Evolutionary conservation across 2,113 vertebrate species (phyloP), one percentile per base, ranked within the genome.

Genomic region (Hystrix cristata): DNA sequence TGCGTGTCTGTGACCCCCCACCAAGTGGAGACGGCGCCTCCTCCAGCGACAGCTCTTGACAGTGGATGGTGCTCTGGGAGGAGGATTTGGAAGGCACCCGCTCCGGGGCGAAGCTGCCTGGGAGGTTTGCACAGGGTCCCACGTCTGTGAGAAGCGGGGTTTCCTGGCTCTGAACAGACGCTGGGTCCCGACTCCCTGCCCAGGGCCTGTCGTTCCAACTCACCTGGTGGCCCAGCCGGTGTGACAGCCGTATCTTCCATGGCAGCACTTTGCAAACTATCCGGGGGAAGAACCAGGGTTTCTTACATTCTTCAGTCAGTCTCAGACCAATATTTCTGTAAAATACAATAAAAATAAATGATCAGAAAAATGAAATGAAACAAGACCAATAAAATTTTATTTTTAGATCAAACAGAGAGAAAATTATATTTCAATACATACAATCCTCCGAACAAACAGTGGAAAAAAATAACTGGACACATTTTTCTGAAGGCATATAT

Each of bases 371-470:
- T 51, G 57, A n/a, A 67, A 60, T 86, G 21, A 34, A 86, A 93
- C 59, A 82, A 62, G 43, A 48, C 9, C 27, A 34, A 48, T 9
- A 74, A 83, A 84, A 92, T n/a, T 71, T 91, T 81, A 69, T 94
- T 74, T 96, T 85, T 85, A 80, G n/a, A 84, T 79, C 48, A 83
- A 88, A 74, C 21, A 19, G 78, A 62, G 4, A 60, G 64, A 91
- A 86, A 92, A 88, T 53, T 27, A 34, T 9, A 74, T 34, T 95
- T 80, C 38, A 74, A 91, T 85, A 67, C 82, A 72, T 86, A 60
- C 7, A 43, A 78, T 72, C 18, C 38, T 60, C 59, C 48, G 81
- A 72, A 38, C 57, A 86, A 72, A 38, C 25, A 53, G 87, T 80
- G 84, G 14, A 92, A 82, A 43, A 55, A 16, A 38, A 59, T 81